These are phyloP conservation scores for Sylvia borin DNA, from an alignment of 2,797 vertebrate genomes.

Conservation along the genomic window DNA sequence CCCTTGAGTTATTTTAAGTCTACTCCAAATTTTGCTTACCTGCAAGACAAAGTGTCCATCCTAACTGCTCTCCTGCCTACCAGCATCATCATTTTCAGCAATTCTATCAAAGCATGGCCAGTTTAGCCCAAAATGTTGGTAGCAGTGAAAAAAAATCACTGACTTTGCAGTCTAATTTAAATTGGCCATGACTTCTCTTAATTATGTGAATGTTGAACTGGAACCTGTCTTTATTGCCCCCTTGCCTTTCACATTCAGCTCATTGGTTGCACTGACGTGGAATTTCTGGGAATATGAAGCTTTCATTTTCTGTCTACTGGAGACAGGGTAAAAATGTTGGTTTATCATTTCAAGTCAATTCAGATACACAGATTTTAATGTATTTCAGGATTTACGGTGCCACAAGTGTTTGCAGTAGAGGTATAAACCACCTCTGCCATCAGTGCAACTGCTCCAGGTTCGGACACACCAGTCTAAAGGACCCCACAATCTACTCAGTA, in stretches of 20 bases:
- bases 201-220: not conserved
- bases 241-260: not conserved
- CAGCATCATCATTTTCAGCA: not conserved
- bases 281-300: not conserved
- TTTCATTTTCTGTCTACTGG: not conserved
- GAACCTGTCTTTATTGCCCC: not conserved
- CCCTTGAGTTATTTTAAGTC: not conserved
- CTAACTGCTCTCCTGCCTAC: not conserved
- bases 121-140: not conserved
- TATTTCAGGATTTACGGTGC: not conserved
- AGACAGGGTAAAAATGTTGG: not conserved
- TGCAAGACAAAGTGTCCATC: not conserved
- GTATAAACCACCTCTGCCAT: not conserved
- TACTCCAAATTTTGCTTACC: not conserved
- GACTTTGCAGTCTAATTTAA: not conserved
- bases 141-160: not conserved
- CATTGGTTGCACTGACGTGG: accelerated
- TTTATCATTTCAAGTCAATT: not conserved
- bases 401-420: not conserved
- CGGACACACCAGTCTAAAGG: not conserved
- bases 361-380: not conserved
- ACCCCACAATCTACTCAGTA: not conserved
- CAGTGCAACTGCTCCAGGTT: not conserved
- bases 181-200: not conserved
- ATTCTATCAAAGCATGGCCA: not conserved